Base-by-base conservation (phyloP, 2,888 invertebrate genomes). In the Troglohyphantes excavatus region DNA sequence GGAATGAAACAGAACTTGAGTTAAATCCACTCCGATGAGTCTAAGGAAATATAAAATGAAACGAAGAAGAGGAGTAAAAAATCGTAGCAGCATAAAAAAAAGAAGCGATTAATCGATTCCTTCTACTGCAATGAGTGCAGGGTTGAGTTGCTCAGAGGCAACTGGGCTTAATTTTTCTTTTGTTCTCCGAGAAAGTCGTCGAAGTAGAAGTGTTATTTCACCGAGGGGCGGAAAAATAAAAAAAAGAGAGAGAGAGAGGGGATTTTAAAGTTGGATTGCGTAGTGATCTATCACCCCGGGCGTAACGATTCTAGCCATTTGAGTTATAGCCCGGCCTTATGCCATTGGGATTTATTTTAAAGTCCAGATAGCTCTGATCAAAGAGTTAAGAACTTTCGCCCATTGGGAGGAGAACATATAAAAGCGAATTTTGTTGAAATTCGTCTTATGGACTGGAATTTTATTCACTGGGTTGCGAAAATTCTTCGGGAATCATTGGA, bases 131-230 rank as follows among this genome's bases (percentile, higher is more conserved):
- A 73, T 72, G 72, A 73, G 59, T 73, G 27, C 17, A 72, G 33
- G 59, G 83, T 73, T 73, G 65, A 83, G 73, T 65, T 65, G 73
- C 43, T 73, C 83, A 73, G 63, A 83, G 63, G 46, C 43, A 29
- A 19, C 21, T 53, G 43, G 73, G 83, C 83, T 83, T 65, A 83
- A 75, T 83, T 73, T 72, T 73, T 73, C 83, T 83, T 83, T 83
- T 73, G 26, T 72, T 73, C 46, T 53, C 23, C 21, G 3, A 65
- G 65, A 73, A 75, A 65, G 83, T 83, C 83, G 63, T 65, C 59
- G 73, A 83, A 73, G 83, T 83, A 73, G 73, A 83, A 73, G 61
- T 65, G 73, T 81, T 68, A 81, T 81, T 81, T 81, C 68, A 81
- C 53, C 43, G 65, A 78, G 5, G 19, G 59, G 43, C 13, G 33